Evolutionary conservation across 2,888 invertebrate genomes (phyloP).

Genomic region (Eremobia ochroleuca): DNA sequence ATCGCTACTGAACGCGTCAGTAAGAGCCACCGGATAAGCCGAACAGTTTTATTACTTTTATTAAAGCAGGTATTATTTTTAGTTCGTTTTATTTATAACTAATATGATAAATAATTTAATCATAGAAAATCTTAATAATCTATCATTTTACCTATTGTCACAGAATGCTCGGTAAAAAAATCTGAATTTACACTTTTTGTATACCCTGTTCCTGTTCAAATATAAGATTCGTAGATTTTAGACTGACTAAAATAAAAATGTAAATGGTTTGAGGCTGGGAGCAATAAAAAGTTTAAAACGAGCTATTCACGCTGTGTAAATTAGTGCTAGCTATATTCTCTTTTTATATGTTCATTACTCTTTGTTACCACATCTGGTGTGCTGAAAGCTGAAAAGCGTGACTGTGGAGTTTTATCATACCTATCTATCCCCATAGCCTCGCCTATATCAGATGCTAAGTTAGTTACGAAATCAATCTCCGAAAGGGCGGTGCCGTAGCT

Average conservation of each 20-base stretch:
- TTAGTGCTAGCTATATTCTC: constrained; percentile 18
- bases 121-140: neutral
- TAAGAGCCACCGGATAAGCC: constrained; percentile 78
- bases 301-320: constrained; percentile 28
- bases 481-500: constrained; percentile 5
- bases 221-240: neutral
- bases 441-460: neutral
- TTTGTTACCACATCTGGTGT: constrained; percentile 24
- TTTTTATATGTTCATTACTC: constrained; percentile 32
- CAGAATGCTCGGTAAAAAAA: neutral
- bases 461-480: constrained; percentile 23
- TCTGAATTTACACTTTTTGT: neutral
- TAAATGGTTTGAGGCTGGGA: constrained; percentile 15
- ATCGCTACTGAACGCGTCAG: constrained; percentile 78
- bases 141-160: neutral
- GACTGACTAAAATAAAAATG: constrained; percentile 18
- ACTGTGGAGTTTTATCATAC: neutral
- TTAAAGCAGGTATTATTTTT: constrained; percentile 1
- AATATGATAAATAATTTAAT: no score
- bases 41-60: constrained; percentile 52
- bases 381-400: constrained; percentile 1
- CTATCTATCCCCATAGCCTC: neutral
- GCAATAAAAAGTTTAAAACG: constrained; percentile 29
- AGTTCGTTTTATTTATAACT: neutral
- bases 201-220: neutral